phyloP scores from a whole-genome alignment of 2,888 invertebrate genomes.

The Doris montereyensis region DNA sequence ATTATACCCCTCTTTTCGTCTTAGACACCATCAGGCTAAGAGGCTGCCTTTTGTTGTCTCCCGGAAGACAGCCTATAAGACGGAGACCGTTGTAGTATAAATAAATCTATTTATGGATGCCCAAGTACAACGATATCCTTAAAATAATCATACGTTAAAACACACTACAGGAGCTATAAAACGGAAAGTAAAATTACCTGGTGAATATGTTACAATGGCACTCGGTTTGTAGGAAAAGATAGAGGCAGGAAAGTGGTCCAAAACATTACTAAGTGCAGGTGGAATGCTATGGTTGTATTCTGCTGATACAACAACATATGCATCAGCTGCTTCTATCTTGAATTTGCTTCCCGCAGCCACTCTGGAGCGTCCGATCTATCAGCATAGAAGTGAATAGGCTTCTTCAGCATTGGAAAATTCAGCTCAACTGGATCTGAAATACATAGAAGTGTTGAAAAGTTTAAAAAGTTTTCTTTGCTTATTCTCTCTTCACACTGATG shows the following conservation, averaged over 20 bases:
- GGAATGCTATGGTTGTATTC: slow-evolving; percentile 73
- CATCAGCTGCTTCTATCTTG: slow-evolving; percentile 68
- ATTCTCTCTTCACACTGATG: neutral
- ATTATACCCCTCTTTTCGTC: no score
- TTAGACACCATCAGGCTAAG: no score
- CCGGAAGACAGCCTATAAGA: no score
- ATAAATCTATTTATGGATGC: no score
- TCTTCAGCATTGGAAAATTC: slow-evolving; percentile 62
- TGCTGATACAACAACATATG: slow-evolving; percentile 71
- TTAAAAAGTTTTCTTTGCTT: neutral
- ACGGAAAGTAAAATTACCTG: slow-evolving; percentile 50
- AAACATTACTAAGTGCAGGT: slow-evolving; percentile 73
- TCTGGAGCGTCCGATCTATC: slow-evolving; percentile 50
- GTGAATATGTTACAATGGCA: slow-evolving; percentile 66
- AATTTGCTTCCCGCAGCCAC: slow-evolving; percentile 50
- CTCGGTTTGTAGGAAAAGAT: slow-evolving; percentile 69
- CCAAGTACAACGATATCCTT: neutral
- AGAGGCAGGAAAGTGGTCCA: slow-evolving; percentile 74
- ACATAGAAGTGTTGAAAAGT: no score
- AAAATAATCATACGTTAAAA: neutral
- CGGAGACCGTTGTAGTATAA: no score
- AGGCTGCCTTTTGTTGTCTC: no score
- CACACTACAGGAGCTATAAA: neutral
- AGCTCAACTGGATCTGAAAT: slow-evolving; percentile 72
- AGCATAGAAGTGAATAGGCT: slow-evolving; percentile 57